Evolutionary conservation across 2,888 invertebrate genomes (phyloP).

Genomic region (Tenthredo mesomela): DNA sequence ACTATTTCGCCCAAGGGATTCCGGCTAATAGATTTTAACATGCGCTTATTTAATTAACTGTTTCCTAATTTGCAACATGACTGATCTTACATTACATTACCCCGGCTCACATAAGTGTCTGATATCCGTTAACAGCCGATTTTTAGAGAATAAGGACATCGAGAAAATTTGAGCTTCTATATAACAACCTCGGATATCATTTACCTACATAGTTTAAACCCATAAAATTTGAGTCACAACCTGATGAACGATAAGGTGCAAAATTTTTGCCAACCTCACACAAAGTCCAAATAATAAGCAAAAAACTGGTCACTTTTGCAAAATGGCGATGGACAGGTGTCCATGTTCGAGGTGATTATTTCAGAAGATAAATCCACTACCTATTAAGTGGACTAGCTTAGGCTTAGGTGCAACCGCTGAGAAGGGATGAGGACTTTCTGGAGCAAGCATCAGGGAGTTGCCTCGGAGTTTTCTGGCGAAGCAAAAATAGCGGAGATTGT

Average conservation of each 20-base stretch:
- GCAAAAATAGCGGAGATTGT: constrained; percentile 40
- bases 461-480: not conserved
- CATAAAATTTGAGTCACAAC: not conserved
- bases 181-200: not conserved
- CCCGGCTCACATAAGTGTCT: not conserved
- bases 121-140: not conserved
- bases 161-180: not conserved
- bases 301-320: not conserved
- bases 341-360: constrained; percentile 16
- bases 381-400: not conserved
- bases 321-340: not conserved
- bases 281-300: not conserved
- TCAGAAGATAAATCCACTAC: constrained; percentile 20
- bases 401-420: not conserved
- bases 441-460: constrained; percentile 4
- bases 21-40: constrained; percentile 22
- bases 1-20: constrained; percentile 25
- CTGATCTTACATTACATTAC: constrained; percentile 12
- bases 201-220: not conserved
- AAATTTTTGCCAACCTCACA: not conserved
- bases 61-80: not conserved
- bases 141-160: not conserved
- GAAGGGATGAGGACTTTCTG: constrained; percentile 24
- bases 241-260: not conserved
- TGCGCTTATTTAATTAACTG: constrained; percentile 37